phyloP scores from a whole-genome alignment of 2,797 vertebrate species.

The Pipistrellus nathusii region DNA sequence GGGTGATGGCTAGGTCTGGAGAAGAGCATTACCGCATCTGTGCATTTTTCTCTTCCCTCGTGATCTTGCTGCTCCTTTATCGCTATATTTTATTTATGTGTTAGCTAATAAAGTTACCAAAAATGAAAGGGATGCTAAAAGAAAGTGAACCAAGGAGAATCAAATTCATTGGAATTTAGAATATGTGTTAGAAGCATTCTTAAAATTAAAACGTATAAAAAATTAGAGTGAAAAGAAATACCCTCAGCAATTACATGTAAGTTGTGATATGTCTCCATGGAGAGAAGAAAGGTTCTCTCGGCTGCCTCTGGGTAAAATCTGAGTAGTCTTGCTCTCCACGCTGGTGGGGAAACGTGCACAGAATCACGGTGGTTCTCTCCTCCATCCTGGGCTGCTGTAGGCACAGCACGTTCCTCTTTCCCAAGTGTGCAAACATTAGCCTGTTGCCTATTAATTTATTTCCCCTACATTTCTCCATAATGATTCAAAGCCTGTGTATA shows the following conservation, averaged over 20 bases:
- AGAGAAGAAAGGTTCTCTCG: not conserved
- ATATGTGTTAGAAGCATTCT: not conserved
- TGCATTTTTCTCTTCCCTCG: not conserved
- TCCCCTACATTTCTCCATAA: not conserved
- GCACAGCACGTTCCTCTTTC: accelerated
- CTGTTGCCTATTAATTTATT: not conserved
- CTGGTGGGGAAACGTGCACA: not conserved
- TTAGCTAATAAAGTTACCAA: not conserved
- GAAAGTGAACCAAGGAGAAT: not conserved
- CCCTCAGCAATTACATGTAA: not conserved
- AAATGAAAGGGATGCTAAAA: not conserved
- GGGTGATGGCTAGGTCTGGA: accelerated
- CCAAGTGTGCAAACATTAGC: not conserved
- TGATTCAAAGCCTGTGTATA: not conserved
- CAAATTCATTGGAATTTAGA: not conserved
- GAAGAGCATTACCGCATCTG: not conserved
- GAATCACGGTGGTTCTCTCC: accelerated
- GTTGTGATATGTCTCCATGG: not conserved
- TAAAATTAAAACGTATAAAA: not conserved
- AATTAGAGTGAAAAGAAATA: not conserved
- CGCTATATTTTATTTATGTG: not conserved
- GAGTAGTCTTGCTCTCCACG: accelerated
- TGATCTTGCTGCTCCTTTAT: not conserved
- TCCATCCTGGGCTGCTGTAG: accelerated
- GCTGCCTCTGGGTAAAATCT: not conserved